These are phyloP conservation scores for Chroicocephalus ridibundus DNA, from an alignment of 2,113 vertebrate genomes.

Conservation along the genomic window DNA sequence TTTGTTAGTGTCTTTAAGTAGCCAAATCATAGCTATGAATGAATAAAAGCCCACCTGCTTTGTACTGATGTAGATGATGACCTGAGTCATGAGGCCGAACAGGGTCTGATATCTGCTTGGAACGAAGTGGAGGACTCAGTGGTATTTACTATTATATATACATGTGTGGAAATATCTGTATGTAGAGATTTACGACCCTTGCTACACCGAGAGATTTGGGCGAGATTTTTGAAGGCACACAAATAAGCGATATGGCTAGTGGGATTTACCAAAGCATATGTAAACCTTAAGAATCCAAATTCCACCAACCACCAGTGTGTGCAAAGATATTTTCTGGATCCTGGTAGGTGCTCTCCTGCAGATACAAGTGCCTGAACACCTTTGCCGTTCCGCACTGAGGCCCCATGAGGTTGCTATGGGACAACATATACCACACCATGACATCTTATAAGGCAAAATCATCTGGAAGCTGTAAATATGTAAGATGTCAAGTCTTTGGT, in stretches of 20 bases:
- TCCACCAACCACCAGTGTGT: not conserved
- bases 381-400: not conserved
- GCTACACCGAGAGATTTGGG: not conserved
- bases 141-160: not conserved
- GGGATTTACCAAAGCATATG: not conserved
- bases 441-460: not conserved
- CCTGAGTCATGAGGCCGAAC: fast-evolving
- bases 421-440: not conserved
- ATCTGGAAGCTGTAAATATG: constrained; percentile 25
- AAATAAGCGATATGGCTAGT: not conserved
- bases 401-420: not conserved
- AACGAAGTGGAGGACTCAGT: not conserved
- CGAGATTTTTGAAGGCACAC: not conserved
- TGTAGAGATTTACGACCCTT: not conserved
- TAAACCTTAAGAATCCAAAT: not conserved
- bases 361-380: not conserved
- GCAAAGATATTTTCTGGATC: not conserved
- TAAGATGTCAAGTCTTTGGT: not conserved
- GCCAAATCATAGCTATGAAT: not conserved
- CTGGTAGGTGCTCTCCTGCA: not conserved
- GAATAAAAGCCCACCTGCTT: not conserved
- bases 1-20: not conserved
- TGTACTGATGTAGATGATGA: not conserved
- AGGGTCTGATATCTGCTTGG: not conserved
- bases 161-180: not conserved